Percentiles rank a stretch among this genome's conserved stretches.
These are phyloP conservation scores for Norana najaformis DNA, from an alignment of 2,888 invertebrate species.

Conservation along the genomic window DNA sequence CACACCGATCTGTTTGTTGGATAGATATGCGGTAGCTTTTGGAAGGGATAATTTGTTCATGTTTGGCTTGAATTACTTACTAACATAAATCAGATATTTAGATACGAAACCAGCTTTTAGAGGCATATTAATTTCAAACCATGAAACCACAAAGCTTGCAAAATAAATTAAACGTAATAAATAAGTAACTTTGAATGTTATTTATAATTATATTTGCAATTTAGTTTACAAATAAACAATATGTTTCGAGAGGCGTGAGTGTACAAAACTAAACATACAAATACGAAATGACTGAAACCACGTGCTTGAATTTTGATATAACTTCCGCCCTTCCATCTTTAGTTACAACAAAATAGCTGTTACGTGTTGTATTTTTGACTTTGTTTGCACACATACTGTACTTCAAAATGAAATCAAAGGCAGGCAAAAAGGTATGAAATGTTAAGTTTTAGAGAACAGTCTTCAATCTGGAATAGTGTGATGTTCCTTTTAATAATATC, in stretches of 20 bases:
- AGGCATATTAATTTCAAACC: background rate
- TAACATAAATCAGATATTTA: background rate
- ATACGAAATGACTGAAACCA: background rate
- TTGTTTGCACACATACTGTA: background rate
- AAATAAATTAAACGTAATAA: background rate
- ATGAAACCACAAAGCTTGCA: background rate
- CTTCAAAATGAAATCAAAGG: background rate
- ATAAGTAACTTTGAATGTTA: background rate
- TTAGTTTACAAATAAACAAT: background rate
- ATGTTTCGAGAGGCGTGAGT: background rate
- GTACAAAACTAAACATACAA: background rate
- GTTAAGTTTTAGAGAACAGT: background rate
- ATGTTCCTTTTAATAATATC: background rate
- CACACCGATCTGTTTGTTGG: too few relatives aligned
- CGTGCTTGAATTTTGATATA: background rate
- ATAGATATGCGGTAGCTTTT: too few relatives aligned
- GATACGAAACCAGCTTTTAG: background rate
- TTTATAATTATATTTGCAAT: background rate
- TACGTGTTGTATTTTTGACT: background rate
- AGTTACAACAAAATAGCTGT: background rate
- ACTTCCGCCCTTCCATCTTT: conserved; percentile 10
- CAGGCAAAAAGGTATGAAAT: background rate
- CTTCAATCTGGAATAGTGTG: background rate
- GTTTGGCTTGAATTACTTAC: too few relatives aligned
- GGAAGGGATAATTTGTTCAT: too few relatives aligned